These are phyloP conservation scores for Entomyzon cyanotis DNA, from an alignment of 2,113 vertebrate genomes.

Conservation along the genomic window DNA sequence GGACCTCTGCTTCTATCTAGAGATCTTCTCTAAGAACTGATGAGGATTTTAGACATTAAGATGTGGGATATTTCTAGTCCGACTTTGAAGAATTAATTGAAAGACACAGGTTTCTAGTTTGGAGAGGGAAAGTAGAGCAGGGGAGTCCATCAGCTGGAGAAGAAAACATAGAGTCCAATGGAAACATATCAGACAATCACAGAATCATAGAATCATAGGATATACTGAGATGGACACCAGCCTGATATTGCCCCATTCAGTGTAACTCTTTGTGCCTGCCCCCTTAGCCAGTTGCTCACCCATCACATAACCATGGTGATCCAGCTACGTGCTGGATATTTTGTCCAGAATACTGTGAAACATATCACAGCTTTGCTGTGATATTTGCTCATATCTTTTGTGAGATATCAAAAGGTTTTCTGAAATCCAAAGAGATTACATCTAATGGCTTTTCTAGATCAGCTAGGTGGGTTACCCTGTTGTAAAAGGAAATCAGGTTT, in stretches of 20 bases:
- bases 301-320: background rate
- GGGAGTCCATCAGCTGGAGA: background rate
- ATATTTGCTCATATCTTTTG: background rate
- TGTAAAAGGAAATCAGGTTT: rapidly evolving
- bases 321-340: background rate
- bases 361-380: background rate
- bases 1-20: background rate
- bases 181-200: background rate
- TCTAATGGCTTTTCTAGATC: background rate
- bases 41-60: background rate
- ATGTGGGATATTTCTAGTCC: background rate
- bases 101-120: background rate
- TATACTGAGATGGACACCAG: background rate
- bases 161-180: background rate
- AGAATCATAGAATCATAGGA: background rate
- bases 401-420: background rate
- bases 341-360: background rate
- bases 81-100: background rate
- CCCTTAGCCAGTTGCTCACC: background rate
- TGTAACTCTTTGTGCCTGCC: background rate
- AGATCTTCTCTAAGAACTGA: background rate
- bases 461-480: background rate
- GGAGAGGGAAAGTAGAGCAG: background rate
- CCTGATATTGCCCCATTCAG: background rate
- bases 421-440: background rate